Percentiles rank a stretch among this genome's conserved stretches.
phyloP scores from a whole-genome alignment of 2,888 invertebrate genomes.

The Mimas tiliae region DNA sequence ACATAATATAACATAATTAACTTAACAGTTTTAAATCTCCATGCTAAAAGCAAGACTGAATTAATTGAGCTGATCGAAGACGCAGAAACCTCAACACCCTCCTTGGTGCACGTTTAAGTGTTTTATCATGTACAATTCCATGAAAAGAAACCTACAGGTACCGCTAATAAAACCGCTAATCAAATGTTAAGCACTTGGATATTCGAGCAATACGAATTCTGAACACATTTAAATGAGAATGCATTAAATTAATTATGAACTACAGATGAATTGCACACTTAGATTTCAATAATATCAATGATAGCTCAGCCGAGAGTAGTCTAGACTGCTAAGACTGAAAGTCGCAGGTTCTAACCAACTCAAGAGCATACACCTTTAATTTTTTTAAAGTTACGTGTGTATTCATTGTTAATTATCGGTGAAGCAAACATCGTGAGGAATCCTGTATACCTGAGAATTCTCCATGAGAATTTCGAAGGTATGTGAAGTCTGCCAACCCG shows the following conservation, averaged over 20 bases:
- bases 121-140: conserved; percentile 1
- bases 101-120: conserved; percentile 15
- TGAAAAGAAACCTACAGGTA: neutral
- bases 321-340: too few species aligned
- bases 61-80: conserved; percentile 21
- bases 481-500: too few species aligned
- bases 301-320: too few species aligned
- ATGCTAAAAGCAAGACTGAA: conserved; percentile 16
- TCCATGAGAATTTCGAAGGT: too few species aligned
- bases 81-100: conserved; percentile 13
- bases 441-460: too few species aligned
- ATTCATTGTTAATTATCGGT: too few species aligned
- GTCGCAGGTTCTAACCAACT: too few species aligned
- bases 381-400: too few species aligned
- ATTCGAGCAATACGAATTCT: neutral
- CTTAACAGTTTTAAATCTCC: neutral
- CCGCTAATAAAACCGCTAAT: conserved; percentile 12
- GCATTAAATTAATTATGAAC: neutral
- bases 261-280: too few species aligned
- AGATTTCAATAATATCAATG: too few species aligned
- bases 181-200: conserved; percentile 5
- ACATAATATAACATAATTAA: neutral
- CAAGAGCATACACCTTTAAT: too few species aligned
- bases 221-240: neutral
- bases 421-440: too few species aligned